These are phyloP conservation scores for Penaeus japonicus DNA, from an alignment of 1,140 invertebrate species.

Conservation along the genomic window DNA sequence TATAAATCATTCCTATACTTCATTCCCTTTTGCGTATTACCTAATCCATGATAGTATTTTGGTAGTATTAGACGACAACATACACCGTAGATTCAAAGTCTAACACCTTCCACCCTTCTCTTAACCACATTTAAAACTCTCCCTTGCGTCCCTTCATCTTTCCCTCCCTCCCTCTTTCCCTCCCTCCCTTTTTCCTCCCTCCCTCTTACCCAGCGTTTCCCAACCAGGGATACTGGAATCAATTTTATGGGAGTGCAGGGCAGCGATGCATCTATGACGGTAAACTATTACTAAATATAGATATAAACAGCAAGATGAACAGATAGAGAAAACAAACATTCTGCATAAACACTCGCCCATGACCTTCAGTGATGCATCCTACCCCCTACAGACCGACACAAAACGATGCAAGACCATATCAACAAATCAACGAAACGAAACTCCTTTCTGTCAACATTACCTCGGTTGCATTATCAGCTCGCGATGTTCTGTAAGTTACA, in stretches of 20 bases:
- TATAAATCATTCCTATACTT: too few species aligned
- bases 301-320: too few species aligned
- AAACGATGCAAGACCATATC: not conserved
- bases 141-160: not conserved
- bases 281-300: too few species aligned
- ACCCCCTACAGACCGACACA: too few species aligned
- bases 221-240: too few species aligned
- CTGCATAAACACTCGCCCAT: too few species aligned
- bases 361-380: too few species aligned
- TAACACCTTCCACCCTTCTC: not conserved
- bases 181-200: not conserved
- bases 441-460: constrained; percentile 25
- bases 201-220: constrained; percentile 62
- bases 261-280: too few species aligned
- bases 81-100: not conserved
- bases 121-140: not conserved
- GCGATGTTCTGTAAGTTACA: constrained; percentile 43
- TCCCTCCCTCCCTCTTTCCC: not conserved
- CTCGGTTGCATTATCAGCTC: constrained; percentile 55
- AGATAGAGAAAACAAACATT: too few species aligned
- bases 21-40: too few species aligned
- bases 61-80: not conserved
- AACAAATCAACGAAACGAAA: not conserved
- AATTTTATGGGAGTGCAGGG: too few species aligned
- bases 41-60: too few species aligned